phyloP scores from a whole-genome alignment of 2,797 vertebrate genomes.

The Schizothorax lantsangensis region DNA sequence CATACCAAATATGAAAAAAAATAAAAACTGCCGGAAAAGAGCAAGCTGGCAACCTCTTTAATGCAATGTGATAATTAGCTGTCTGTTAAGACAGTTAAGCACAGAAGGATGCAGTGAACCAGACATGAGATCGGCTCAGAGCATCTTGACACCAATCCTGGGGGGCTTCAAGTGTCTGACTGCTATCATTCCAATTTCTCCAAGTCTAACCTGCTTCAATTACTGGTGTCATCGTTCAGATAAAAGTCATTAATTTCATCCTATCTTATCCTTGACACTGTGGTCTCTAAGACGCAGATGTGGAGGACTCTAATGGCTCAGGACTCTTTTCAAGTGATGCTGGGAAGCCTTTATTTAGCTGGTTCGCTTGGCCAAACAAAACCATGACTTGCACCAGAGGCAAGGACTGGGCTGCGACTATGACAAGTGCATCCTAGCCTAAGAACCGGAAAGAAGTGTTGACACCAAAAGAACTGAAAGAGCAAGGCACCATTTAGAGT shows the following conservation, averaged over 20 bases:
- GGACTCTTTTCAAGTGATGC: slow-evolving; percentile 6
- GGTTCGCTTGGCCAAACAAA: slow-evolving; percentile 9
- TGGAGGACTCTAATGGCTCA: neutral
- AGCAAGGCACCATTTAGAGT: neutral
- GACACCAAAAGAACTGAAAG: slow-evolving; percentile 1
- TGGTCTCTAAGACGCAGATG: neutral
- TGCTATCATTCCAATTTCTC: slow-evolving; percentile 30
- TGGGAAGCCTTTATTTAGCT: slow-evolving; percentile 23
- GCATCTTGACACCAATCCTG: slow-evolving; percentile 33
- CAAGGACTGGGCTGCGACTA: neutral
- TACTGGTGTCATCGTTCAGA: slow-evolving; percentile 13
- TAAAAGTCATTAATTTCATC: slow-evolving; percentile 30
- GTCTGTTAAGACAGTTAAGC: slow-evolving; percentile 35
- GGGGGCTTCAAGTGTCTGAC: slow-evolving; percentile 31
- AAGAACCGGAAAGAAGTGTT: slow-evolving; percentile 4
- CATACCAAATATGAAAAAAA: neutral
- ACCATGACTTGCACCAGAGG: neutral
- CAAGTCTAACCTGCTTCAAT: slow-evolving; percentile 25
- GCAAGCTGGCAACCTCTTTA: slow-evolving; percentile 35
- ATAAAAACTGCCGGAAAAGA: neutral
- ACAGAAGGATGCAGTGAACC: slow-evolving; percentile 40
- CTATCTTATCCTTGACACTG: slow-evolving; percentile 24
- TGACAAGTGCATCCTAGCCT: neutral
- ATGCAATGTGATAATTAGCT: slow-evolving; percentile 38
- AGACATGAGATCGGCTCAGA: slow-evolving; percentile 24